Evolutionary conservation across 2,888 invertebrate species (phyloP).

Genomic region (Charanyca ferruginea): DNA sequence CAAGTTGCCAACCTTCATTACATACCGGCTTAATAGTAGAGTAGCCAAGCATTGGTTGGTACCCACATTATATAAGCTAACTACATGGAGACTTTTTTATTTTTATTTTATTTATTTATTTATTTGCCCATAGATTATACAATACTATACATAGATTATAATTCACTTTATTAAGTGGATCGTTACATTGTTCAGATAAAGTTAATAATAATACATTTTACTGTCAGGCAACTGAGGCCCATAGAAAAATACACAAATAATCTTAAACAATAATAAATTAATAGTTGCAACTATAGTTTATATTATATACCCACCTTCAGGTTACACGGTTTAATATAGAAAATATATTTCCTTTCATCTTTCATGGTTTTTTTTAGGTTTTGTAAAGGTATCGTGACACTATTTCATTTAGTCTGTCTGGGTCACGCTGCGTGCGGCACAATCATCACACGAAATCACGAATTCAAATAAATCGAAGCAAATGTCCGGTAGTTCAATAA

Average conservation of each 20-base stretch:
- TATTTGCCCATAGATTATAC: too few relatives aligned
- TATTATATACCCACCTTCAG: too few relatives aligned
- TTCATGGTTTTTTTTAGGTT: not conserved
- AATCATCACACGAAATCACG: slow-evolving; percentile 14
- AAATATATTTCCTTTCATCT: slow-evolving; percentile 3
- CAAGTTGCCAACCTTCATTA: slow-evolving; percentile 10
- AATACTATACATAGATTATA: not conserved
- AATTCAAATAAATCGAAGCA: slow-evolving; percentile 26
- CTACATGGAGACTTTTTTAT: too few relatives aligned
- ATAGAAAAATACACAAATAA: too few relatives aligned
- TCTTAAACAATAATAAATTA: too few relatives aligned
- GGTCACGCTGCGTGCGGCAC: slow-evolving; percentile 9
- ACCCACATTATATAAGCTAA: too few relatives aligned
- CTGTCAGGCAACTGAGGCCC: too few relatives aligned
- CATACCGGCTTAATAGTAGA: not conserved
- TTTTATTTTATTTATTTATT: too few relatives aligned
- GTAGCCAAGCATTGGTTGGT: not conserved
- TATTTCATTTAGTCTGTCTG: slow-evolving; percentile 8
- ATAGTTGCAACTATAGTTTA: too few relatives aligned
- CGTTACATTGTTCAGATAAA: slow-evolving; percentile 8
- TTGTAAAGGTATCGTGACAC: slow-evolving; percentile 19
- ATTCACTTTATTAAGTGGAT: not conserved
- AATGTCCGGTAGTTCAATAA: slow-evolving; percentile 20
- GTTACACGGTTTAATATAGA: not conserved
- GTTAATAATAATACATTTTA: too few relatives aligned